Base-by-base conservation (phyloP, 2,113 vertebrate genomes). In the Nesospiza acunhae region DNA sequence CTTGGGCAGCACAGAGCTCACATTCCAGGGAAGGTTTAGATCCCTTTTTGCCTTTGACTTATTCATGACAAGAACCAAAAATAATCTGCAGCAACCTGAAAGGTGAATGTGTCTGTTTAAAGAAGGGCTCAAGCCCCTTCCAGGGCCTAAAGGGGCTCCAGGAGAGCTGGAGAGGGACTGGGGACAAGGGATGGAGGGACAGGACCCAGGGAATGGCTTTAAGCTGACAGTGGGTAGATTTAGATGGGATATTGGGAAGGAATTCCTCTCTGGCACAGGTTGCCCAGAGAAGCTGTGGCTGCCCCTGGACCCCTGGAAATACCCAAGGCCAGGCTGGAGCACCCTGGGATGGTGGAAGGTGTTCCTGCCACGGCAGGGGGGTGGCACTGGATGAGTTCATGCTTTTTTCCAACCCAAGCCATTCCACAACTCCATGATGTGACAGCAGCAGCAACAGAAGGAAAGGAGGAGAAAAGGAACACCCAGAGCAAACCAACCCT, bases 401-500 rank as follows among this genome's bases (percentile, higher is more conserved):
- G 37, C 0, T 16, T 39, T 14, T 49, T 72, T n/a, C 41, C 56
- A 47, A 8, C 42, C 11, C 42, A 49, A 15, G 7, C 21, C 12
- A 9, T 66, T 66, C 50, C 37, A 16, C 6, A 27, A 6, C 50
- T 33, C 76, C 15, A 3, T 7, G 18, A 28, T 37, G 59, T 52
- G n/a, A 35, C 18, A 52, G 44, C 64, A 90, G 50, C 50, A 93
- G 73, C 21, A 2, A 1, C n/a, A n/a, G 7, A 31, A 31, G 83
- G n/a, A 44, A 77, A 64, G 23, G 7, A 11, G 53, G 24, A 79
- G 26, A 11, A 55, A 60, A 42, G 62, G 53, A 89, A 7, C n/a
- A 55, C 23, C 10, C 7, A 18, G 35, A 46, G 55, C 49, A 35
- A 74, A 39, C 26, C 14, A 55, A 13, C 2, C 0, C 2, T 0